These are phyloP conservation scores for Zaprionus davidi DNA, from an alignment of 1,140 invertebrate species.

Conservation along the genomic window DNA sequence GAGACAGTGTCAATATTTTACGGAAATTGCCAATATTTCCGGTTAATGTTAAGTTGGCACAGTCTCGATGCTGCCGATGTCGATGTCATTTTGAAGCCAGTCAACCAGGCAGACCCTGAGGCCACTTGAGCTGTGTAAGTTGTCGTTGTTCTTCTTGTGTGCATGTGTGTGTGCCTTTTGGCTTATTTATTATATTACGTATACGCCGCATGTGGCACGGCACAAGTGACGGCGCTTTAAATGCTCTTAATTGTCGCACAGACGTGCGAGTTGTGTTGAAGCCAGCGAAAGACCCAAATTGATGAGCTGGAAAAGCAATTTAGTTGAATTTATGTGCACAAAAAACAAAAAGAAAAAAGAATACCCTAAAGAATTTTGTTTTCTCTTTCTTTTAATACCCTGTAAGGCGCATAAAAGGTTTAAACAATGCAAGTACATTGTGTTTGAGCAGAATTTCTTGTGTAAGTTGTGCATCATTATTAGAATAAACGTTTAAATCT, in stretches of 20 bases:
- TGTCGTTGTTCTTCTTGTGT: background rate
- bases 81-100: conserved; percentile 6
- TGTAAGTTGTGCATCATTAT: background rate
- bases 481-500: too few species aligned
- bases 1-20: conserved; percentile 64
- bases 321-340: conserved; percentile 64
- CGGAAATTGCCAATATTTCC: conserved; percentile 80
- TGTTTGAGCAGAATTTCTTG: background rate
- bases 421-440: too few species aligned
- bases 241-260: conserved; percentile 65
- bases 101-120: conserved; percentile 6
- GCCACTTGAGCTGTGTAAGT: conserved; percentile 41
- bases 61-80: conserved; percentile 23
- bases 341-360: background rate
- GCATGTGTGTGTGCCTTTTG: background rate
- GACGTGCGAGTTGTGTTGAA: conserved; percentile 14
- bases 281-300: conserved; percentile 43
- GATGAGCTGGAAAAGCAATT: conserved; percentile 73
- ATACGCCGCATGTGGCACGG: conserved; percentile 47
- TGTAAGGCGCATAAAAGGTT: background rate
- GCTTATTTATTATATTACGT: conserved; percentile 62
- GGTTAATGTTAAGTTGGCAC: conserved; percentile 67
- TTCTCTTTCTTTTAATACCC: conserved; percentile 1
- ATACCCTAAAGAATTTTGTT: background rate
- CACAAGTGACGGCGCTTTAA: conserved; percentile 27